A percentile compares a stretch with the other conserved stretches of the same genome.
Evolutionary conservation across 2,797 vertebrate genomes (phyloP).

Genomic region (Falco rusticolus): DNA sequence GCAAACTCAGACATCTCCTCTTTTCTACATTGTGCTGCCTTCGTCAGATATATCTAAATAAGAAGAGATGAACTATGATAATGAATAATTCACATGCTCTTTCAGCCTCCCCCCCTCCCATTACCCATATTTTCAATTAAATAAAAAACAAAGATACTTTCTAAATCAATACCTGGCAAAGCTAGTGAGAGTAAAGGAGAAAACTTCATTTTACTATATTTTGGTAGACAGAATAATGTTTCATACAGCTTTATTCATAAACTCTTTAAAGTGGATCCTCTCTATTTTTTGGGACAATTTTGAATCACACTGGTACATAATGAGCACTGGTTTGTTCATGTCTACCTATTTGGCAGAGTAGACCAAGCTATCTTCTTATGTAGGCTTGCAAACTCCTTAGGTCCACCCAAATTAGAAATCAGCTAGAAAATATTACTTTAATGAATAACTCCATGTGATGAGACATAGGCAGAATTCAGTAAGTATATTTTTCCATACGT

Average conservation of each 20-base stretch:
- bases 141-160: background rate
- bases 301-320: background rate
- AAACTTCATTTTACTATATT: background rate
- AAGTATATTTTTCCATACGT: background rate
- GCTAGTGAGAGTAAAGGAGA: background rate
- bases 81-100: background rate
- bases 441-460: background rate
- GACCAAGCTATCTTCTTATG: rapidly evolving
- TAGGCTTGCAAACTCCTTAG: background rate
- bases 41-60: background rate
- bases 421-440: background rate
- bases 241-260: background rate
- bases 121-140: background rate
- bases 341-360: background rate
- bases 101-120: background rate
- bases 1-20: background rate
- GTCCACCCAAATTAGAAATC: background rate
- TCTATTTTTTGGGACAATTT: background rate
- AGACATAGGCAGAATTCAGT: rapidly evolving
- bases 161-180: background rate
- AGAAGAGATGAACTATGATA: background rate
- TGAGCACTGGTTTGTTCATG: background rate
- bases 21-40: background rate
- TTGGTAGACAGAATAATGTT: background rate
- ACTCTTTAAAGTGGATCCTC: background rate